A percentile compares a stretch with the other conserved stretches of the same genome.
phyloP scores from a whole-genome alignment of 2,888 invertebrate genomes.

The Temnothorax rugatulus region DNA sequence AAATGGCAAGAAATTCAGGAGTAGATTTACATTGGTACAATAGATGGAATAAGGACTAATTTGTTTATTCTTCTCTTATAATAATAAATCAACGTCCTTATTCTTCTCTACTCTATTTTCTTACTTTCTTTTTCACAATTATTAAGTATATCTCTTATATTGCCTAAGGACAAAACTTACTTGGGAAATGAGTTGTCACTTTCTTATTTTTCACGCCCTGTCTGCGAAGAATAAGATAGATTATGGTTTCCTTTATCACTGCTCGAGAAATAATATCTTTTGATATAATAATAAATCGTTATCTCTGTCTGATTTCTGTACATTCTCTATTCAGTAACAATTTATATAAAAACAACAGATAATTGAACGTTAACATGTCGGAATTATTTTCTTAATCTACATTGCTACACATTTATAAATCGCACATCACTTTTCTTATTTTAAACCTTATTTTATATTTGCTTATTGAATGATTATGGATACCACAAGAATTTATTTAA shows the following conservation, averaged over 20 bases:
- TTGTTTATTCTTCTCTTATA: not conserved
- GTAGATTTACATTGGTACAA: not conserved
- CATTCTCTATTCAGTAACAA: not conserved
- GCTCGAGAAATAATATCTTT: not conserved
- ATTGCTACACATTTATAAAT: not conserved
- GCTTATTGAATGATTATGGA: not conserved
- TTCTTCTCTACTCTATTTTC: not conserved
- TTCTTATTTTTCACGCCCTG: conserved; percentile 26
- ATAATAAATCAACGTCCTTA: conserved; percentile 27
- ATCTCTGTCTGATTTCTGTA: not conserved
- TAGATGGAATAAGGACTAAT: not conserved
- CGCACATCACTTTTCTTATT: not conserved
- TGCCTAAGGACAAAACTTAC: conserved; percentile 16
- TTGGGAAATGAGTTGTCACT: conserved; percentile 34
- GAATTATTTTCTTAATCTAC: not conserved
- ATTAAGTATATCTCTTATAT: conserved; percentile 21
- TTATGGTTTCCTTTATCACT: conserved; percentile 23
- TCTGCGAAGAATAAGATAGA: conserved; percentile 20
- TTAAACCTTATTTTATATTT: not conserved
- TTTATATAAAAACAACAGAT: not conserved
- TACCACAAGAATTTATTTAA: not conserved
- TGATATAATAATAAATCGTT: conserved; percentile 27
- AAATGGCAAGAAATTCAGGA: not conserved
- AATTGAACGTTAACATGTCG: not conserved
- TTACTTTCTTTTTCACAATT: not conserved